A percentile compares a stretch with the other conserved stretches of the same genome.
Evolutionary conservation across 2,888 invertebrate species (phyloP).

Genomic region (Rotaria magnacalcarata): DNA sequence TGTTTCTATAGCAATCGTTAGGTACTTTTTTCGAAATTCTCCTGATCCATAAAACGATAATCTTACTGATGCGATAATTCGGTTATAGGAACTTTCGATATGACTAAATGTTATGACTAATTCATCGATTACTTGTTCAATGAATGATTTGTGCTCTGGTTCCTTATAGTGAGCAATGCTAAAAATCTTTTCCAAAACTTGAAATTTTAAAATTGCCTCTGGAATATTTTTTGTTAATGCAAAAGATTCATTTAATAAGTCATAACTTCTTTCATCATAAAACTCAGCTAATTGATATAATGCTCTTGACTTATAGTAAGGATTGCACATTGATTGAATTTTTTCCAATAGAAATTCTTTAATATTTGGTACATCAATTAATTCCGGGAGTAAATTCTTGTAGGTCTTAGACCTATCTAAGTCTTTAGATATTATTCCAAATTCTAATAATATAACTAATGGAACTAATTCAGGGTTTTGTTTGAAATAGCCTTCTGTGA

Average conservation of each 20-base stretch:
- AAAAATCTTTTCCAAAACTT: slow-evolving; percentile 4
- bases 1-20: too few relatives aligned
- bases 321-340: not conserved
- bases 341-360: not conserved
- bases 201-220: not conserved
- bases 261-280: not conserved
- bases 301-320: not conserved
- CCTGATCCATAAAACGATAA: not conserved
- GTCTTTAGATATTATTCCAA: not conserved
- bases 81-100: not conserved
- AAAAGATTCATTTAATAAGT: not conserved
- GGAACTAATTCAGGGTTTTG: not conserved
- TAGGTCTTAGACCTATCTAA: too few relatives aligned
- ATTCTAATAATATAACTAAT: not conserved
- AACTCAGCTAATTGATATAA: not conserved
- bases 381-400: not conserved
- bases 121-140: not conserved
- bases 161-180: not conserved
- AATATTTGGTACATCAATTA: not conserved
- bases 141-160: not conserved
- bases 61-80: not conserved
- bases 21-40: too few relatives aligned
- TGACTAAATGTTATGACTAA: not conserved
- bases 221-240: not conserved
- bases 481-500: not conserved